Base-by-base conservation (phyloP, 2,797 vertebrate species). In the Lindbergichthys nudifrons region DNA sequence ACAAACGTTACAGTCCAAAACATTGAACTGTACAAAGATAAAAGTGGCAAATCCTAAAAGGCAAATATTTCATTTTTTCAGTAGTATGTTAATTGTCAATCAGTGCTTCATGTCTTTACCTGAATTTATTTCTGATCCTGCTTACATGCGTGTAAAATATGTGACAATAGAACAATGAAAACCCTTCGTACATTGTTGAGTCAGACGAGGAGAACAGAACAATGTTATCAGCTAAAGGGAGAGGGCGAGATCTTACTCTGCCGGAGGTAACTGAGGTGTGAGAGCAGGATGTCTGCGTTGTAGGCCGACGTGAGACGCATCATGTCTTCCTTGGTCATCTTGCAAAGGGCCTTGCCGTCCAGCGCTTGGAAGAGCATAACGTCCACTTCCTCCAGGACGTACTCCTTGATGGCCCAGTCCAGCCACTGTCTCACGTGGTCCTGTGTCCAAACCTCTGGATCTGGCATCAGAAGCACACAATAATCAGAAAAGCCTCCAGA, bases 391-490 rank as follows among this genome's bases (percentile, higher is more conserved):
- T 94, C 88, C 26, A 96, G 93, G 30, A 94, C 86, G 5, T 96
- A 96, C 86, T 96, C 96, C 78, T 96, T 96, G 72, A 96, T 96
- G 19, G 96, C 96, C 96, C 96, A 96, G 88, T 96, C 96, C 83
- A 96, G 74, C 96, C 95, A 96, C 90, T 96, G 94, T 11, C 94
- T 83, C 30, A 96, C 95, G 0, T 96, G 95, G 57, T 95, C 95
- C 72, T 95, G 94, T 2, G 93, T 96, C 95, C 95, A 96, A 18
- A 95, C 94, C 75, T 95, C 89, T 0, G 95, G 95, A 70, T 96
- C 94, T 94, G 87, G 21, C 30, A 52, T 9, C 11, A 70, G 15
- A 50, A 48, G 13, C 12, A 60, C 2, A 51, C 12, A 19, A 32
- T 15, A 8, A 43, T 60, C 12, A 36, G 9, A 46, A 21, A 39